Percentiles rank a stretch among this genome's conserved stretches.
phyloP scores from a whole-genome alignment of 2,797 vertebrate species.

The Halcyon chelicuti region DNA sequence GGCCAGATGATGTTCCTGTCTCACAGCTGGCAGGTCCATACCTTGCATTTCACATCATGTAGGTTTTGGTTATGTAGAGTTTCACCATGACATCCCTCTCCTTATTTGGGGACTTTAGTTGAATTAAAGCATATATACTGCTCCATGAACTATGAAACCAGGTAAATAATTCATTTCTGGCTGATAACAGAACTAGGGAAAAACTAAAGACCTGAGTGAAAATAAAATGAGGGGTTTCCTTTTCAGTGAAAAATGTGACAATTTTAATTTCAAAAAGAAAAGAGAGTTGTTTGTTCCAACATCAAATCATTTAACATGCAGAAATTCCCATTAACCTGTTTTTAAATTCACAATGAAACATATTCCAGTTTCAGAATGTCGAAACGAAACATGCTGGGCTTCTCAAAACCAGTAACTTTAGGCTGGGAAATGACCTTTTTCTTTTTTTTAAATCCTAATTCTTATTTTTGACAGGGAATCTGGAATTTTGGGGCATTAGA shows the following conservation, averaged over 20 bases:
- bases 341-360: background rate
- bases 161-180: background rate
- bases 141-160: background rate
- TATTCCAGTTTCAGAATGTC: background rate
- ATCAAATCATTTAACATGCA: background rate
- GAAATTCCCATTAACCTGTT: background rate
- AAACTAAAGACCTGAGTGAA: background rate
- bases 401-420: background rate
- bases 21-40: background rate
- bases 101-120: background rate
- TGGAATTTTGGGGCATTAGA: background rate
- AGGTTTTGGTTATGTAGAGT: fast-evolving
- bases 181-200: background rate
- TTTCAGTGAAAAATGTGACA: background rate
- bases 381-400: background rate
- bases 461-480: background rate
- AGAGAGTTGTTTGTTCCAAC: background rate
- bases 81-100: background rate
- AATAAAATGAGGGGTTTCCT: background rate
- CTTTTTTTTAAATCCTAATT: background rate
- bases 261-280: background rate
- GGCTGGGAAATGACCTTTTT: background rate
- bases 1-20: background rate
- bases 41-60: fast-evolving
- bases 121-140: background rate